phyloP scores from a whole-genome alignment of 2,797 vertebrate genomes.

The Gallirallus australis region DNA sequence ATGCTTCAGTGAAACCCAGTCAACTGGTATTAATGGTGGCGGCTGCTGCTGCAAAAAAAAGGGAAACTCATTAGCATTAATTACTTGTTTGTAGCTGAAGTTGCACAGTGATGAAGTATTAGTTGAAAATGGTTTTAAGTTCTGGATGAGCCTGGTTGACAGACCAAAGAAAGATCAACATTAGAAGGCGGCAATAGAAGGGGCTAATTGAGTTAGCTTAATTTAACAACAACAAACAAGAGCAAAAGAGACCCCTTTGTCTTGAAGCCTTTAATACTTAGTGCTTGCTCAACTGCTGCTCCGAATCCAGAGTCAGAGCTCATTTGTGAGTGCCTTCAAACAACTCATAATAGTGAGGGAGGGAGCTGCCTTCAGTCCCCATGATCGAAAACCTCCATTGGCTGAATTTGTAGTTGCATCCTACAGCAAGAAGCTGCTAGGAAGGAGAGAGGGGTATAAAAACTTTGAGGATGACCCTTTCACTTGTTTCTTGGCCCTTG shows the following conservation, averaged over 20 bases:
- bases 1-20: constrained; percentile 66
- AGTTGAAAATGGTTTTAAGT: constrained; percentile 43
- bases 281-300: not conserved
- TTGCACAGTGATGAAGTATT: constrained; percentile 41
- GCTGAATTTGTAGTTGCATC: not conserved
- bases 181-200: not conserved
- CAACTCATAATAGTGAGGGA: not conserved
- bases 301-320: not conserved
- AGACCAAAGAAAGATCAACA: constrained; percentile 44
- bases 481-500: not conserved
- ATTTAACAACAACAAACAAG: constrained; percentile 32
- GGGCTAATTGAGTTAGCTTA: constrained; percentile 54
- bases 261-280: not conserved
- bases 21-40: constrained; percentile 67
- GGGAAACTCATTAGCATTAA: constrained; percentile 62
- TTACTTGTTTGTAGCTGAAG: constrained; percentile 68
- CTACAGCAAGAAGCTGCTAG: not conserved
- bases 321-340: not conserved
- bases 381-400: not conserved
- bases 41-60: constrained; percentile 30
- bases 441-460: not conserved
- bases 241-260: not conserved
- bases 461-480: not conserved
- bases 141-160: constrained; percentile 26
- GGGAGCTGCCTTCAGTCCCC: not conserved